phyloP scores from a whole-genome alignment of 2,888 invertebrate genomes.

The Gymnocheta viridis region DNA sequence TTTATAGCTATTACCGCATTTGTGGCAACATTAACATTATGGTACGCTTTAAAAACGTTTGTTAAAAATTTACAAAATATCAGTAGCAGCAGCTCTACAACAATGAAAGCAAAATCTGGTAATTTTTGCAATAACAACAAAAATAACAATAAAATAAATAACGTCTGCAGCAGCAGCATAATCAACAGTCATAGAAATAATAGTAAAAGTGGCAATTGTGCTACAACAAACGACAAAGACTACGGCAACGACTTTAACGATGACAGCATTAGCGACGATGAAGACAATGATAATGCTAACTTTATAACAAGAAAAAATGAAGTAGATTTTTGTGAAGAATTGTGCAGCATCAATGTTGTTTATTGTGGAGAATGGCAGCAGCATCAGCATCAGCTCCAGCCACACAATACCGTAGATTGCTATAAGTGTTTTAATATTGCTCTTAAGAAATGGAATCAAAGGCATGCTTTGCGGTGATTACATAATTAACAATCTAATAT shows the following conservation, averaged over 20 bases:
- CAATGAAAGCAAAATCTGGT: conserved; percentile 63
- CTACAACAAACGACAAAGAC: conserved; percentile 11
- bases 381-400: background rate
- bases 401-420: conserved; percentile 19
- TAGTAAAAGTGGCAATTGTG: conserved; percentile 57
- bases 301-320: conserved; percentile 44
- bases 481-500: conserved; percentile 59
- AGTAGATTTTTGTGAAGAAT: conserved; percentile 15
- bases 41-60: conserved; percentile 71
- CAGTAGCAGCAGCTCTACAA: conserved; percentile 49
- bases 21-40: conserved; percentile 77
- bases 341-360: conserved; percentile 33
- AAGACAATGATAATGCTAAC: conserved; percentile 38
- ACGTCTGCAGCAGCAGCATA: conserved; percentile 61
- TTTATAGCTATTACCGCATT: conserved; percentile 77
- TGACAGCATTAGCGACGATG: conserved; percentile 12
- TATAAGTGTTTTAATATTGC: conserved; percentile 40
- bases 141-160: conserved; percentile 35
- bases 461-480: conserved; percentile 71
- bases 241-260: conserved; percentile 16
- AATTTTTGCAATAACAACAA: conserved; percentile 52
- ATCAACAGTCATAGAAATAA: conserved; percentile 29
- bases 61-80: conserved; percentile 42
- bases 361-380: conserved; percentile 27
- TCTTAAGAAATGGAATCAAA: conserved; percentile 53